Base-by-base conservation (phyloP, 2,888 invertebrate genomes). In the Acanthosoma haemorrhoidale region DNA sequence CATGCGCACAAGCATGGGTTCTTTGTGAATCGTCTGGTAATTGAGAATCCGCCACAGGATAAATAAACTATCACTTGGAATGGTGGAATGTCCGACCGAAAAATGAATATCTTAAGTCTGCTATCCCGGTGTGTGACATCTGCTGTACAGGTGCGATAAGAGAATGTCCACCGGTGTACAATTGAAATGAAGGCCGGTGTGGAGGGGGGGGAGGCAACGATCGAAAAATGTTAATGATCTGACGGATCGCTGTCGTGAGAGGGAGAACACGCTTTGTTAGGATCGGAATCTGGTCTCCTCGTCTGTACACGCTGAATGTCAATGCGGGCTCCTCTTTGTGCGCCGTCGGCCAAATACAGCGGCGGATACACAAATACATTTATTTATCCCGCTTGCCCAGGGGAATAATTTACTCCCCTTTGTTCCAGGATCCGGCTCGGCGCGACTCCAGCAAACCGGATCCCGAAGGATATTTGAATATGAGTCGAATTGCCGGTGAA, bases 291-390 rank as follows among this genome's bases (percentile, higher is more conserved):
- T 21, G 18, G 2, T 8, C 5, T 18, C 18, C 18, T 21, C 43
- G 21, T 51, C n/a, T n/a, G n/a, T n/a, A n/a, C n/a, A 51, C 51
- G 18, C 51, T 51, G 51, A 51, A 51, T 51, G 51, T 25, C 51
- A 51, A 51, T 51, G 29, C n/a, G 21, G 51, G 6, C 4, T 5
- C 1, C n/a, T 21, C 51, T 51, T 51, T 51, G 51, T 51, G 5
- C 51, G n/a, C 13, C 8, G 25, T 21, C 51, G 51, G 29, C 51
- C 51, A 51, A 51, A 51, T 51, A 51, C 51, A 51, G 51, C 51
- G 25, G 25, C 4, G 51, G 51, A 51, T 25, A 51, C 25, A 51
- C 51, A 51, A 51, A 51, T 51, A 51, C 51, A 51, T 51, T 51
- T 51, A 51, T 51, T 51, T 51, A 51, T 51, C 29, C 51, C 25